Base-by-base conservation (phyloP, 1,140 invertebrate genomes). In the Aplysia californica region DNA sequence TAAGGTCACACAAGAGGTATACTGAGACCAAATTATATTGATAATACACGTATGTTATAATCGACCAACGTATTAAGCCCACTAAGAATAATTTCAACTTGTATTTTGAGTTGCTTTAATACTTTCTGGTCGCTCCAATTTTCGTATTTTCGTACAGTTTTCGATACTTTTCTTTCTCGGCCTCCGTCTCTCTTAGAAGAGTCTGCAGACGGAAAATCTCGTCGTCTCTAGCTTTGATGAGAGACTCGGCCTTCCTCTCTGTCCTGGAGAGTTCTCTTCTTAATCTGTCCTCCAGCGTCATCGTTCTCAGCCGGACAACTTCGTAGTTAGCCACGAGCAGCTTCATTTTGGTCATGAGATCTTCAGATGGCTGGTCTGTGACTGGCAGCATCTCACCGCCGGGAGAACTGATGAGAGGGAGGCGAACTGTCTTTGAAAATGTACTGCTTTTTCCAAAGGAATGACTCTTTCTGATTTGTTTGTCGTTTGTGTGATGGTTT, bases 91-190 rank as follows among this genome's bases (percentile, higher is more conserved):
- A n/a, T n/a, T n/a, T n/a, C n/a, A n/a, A n/a, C n/a, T n/a, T n/a
- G n/a, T n/a, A n/a, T n/a, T n/a, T n/a, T n/a, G n/a, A n/a, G n/a
- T n/a, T n/a, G n/a, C n/a, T n/a, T n/a, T n/a, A n/a, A n/a, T 50
- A 50, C n/a, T n/a, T 50, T 50, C n/a, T 50, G 44, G 10, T 10
- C 44, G 44, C n/a, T 50, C 44, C 44, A 50, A 50, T 50, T 36
- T 76, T 76, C 44, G 67, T 70, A 44, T 61, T 76, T 39, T 76
- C 67, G 64, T 76, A 76, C n/a, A 76, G 55, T 2, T 29, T 33
- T 3, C 65, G 66, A 38, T 69, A 76, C 41, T 76, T 76, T 3
- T 76, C 75, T 38, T 70, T 76, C 75, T 76, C 75, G 0, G 75
- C 75, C 66, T 76, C 75, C 44, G 41, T 31, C 55, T 76, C 75